These are phyloP conservation scores for Gallinago stenura DNA, from an alignment of 2,797 vertebrate species.

Conservation along the genomic window DNA sequence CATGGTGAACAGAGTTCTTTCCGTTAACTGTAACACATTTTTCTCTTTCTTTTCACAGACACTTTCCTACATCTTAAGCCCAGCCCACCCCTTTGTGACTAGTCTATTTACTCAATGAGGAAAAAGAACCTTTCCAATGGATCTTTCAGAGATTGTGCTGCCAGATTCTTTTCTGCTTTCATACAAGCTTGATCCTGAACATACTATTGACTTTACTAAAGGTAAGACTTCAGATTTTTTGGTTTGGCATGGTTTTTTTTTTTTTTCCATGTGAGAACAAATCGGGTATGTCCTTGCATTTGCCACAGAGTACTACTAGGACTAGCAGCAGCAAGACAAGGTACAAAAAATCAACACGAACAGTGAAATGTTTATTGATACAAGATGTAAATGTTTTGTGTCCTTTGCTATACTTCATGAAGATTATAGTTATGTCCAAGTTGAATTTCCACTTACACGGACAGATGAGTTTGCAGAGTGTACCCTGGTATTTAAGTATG, in stretches of 20 bases:
- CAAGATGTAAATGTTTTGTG: accelerated
- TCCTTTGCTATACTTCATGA: not conserved
- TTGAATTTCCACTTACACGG: not conserved
- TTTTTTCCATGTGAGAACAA: not conserved
- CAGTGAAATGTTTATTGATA: not conserved
- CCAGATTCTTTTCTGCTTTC: not conserved
- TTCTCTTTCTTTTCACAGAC: not conserved
- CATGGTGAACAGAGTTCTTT: not conserved
- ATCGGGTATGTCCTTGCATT: accelerated
- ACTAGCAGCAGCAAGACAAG: not conserved
- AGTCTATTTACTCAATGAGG: not conserved
- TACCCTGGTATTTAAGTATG: not conserved
- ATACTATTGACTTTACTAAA: not conserved
- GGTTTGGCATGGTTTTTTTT: not conserved
- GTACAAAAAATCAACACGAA: not conserved
- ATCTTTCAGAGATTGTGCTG: not conserved
- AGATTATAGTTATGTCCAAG: not conserved
- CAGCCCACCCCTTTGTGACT: not conserved
- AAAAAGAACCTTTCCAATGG: not conserved
- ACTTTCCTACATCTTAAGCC: not conserved
- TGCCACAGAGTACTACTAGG: not conserved
- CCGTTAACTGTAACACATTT: not conserved
- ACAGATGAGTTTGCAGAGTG: not conserved
- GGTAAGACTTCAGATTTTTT: not conserved
- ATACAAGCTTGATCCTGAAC: not conserved